phyloP scores from a whole-genome alignment of 2,797 vertebrate genomes.

The Microctenopoma lineatum region DNA sequence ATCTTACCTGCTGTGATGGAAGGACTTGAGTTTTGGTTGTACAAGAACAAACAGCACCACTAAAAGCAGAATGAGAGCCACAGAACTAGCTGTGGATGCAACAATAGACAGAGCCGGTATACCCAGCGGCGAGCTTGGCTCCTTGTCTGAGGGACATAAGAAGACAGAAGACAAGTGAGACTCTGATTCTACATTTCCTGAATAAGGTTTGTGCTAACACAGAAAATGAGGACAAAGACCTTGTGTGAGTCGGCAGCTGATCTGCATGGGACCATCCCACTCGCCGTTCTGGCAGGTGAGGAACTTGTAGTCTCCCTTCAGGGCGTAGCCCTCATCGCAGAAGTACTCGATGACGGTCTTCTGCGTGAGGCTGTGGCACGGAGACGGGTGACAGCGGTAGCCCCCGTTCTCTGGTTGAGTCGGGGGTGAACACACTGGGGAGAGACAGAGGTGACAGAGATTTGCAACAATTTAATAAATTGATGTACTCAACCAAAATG shows the following conservation, averaged over 20 bases:
- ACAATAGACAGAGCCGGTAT: slow-evolving; percentile 95
- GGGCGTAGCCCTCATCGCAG: slow-evolving; percentile 93
- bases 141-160: slow-evolving; percentile 85
- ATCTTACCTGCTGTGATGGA: slow-evolving; percentile 94
- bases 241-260: slow-evolving; percentile 92
- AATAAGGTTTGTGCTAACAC: no score
- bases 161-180: slow-evolving; percentile 14
- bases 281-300: slow-evolving; percentile 96
- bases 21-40: slow-evolving; percentile 98
- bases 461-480: background rate
- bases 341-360: slow-evolving; percentile 97
- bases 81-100: slow-evolving; percentile 93
- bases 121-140: slow-evolving; percentile 86
- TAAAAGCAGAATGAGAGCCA: slow-evolving; percentile 93
- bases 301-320: slow-evolving; percentile 97
- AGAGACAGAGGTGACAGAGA: background rate
- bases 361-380: slow-evolving; percentile 89
- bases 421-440: slow-evolving; percentile 91
- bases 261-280: slow-evolving; percentile 94
- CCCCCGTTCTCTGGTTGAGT: slow-evolving; percentile 95
- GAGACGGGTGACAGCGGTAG: slow-evolving; percentile 94
- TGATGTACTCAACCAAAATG: background rate
- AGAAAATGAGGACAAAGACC: slow-evolving; percentile 73
- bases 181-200: slow-evolving; percentile 4
- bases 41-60: slow-evolving; percentile 97